A percentile compares a stretch with the other conserved stretches of the same genome.
These are phyloP conservation scores for Enteromius argenteus DNA, from an alignment of 2,797 vertebrate species.

Conservation along the genomic window DNA sequence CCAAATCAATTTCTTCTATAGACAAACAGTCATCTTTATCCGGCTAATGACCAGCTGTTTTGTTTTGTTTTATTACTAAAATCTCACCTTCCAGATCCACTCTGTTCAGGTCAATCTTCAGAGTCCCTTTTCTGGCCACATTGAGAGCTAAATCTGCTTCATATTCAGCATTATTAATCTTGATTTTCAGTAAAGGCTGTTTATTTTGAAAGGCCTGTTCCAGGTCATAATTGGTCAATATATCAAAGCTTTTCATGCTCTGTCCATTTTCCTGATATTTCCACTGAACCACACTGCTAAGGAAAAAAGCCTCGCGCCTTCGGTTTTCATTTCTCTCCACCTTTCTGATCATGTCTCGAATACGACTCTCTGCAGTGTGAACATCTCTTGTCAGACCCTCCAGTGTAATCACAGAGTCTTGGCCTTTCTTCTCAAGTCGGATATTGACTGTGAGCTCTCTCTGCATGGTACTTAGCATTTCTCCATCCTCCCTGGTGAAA, in stretches of 20 bases:
- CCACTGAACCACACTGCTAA: conserved; percentile 80
- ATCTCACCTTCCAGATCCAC: conserved; percentile 66
- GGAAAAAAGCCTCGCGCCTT: conserved; percentile 70
- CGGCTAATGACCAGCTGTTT: background rate
- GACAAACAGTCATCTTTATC: background rate
- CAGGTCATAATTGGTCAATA: conserved; percentile 78
- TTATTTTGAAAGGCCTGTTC: conserved; percentile 77
- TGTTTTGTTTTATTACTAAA: background rate
- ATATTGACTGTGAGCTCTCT: conserved; percentile 76
- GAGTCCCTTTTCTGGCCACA: background rate
- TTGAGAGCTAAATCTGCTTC: conserved; percentile 39
- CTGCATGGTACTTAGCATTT: conserved; percentile 76
- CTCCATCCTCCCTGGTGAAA: conserved; percentile 73
- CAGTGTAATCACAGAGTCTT: conserved; percentile 74
- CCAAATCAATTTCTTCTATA: background rate
- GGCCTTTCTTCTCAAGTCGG: conserved; percentile 63
- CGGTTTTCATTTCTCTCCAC: conserved; percentile 69
- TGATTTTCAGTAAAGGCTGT: conserved; percentile 50
- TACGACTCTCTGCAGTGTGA: conserved; percentile 60
- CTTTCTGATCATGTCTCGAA: conserved; percentile 79
- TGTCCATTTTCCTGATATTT: conserved; percentile 57
- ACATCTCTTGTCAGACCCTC: conserved; percentile 85
- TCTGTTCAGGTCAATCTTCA: conserved; percentile 63
- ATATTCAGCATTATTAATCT: conserved; percentile 69
- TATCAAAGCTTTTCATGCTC: conserved; percentile 70